phyloP scores from a whole-genome alignment of 2,888 invertebrate genomes.

The Augochlorella aurata region DNA sequence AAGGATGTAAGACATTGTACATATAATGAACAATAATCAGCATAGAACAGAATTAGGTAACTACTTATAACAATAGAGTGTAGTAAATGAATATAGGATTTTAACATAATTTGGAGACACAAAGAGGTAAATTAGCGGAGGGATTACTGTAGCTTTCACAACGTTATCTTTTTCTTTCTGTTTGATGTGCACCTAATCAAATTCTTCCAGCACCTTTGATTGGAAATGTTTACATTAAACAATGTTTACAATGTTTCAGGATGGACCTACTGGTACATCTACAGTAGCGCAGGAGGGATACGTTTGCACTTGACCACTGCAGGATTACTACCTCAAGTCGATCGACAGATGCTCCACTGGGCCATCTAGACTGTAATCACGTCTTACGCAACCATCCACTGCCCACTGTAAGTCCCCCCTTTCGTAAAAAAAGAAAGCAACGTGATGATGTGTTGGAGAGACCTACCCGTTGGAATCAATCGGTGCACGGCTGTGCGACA shows the following conservation, averaged over 20 bases:
- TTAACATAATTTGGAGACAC: conserved; percentile 21
- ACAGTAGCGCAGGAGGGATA: conserved; percentile 78
- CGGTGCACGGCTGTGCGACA: conserved; percentile 59
- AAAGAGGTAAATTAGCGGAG: conserved; percentile 47
- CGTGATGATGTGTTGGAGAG: conserved; percentile 54
- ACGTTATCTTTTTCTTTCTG: conserved; percentile 45
- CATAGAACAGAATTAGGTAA: conserved; percentile 55
- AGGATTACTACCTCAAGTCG: conserved; percentile 71
- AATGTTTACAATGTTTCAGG: conserved; percentile 65
- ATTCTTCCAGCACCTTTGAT: background rate
- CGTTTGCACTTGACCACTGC: conserved; percentile 79
- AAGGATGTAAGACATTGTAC: conserved; percentile 77
- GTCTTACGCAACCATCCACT: conserved; percentile 77
- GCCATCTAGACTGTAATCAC: conserved; percentile 78
- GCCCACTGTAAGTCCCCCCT: conserved; percentile 78
- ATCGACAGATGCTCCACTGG: conserved; percentile 75
- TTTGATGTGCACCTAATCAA: conserved; percentile 15
- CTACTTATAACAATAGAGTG: conserved; percentile 51
- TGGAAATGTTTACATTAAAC: background rate
- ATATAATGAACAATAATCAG: conserved; percentile 60
- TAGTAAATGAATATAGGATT: conserved; percentile 52
- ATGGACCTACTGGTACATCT: conserved; percentile 71
- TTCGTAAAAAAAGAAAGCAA: conserved; percentile 65
- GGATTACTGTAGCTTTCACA: conserved; percentile 1
- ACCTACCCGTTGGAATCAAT: conserved; percentile 64